Evolutionary conservation across 2,888 invertebrate genomes (phyloP), one percentile per base, ranked within the genome.

Genomic region (Bugulina stolonifera): DNA sequence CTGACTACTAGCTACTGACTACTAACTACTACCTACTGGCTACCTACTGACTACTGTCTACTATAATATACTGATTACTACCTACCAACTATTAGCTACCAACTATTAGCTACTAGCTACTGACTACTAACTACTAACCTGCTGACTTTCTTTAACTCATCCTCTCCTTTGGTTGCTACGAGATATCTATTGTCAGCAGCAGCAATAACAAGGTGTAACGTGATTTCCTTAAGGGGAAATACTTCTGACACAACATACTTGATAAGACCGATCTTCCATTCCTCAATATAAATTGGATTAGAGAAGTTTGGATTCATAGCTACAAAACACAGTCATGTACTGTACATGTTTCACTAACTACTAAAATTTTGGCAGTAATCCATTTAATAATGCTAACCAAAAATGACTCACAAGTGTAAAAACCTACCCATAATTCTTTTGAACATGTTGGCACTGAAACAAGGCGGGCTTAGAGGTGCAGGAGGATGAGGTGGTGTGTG

Each of bases 81-180:
- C 29, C 69, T 35, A 64, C 27, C 23, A 71, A 74, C 77, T 77
- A 76, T n/a, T n/a, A n/a, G n/a, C n/a, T n/a, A n/a, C n/a, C n/a
- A n/a, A n/a, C n/a, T n/a, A n/a, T n/a, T n/a, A n/a, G n/a, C n/a
- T n/a, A n/a, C n/a, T n/a, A n/a, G n/a, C n/a, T n/a, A n/a, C n/a
- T n/a, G n/a, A n/a, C n/a, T n/a, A n/a, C n/a, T n/a, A n/a, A n/a
- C n/a, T n/a, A n/a, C n/a, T n/a, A n/a, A 82, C 81, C 82, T 80
- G 52, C 77, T 78, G n/a, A 84, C 79, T 84, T 92, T 91, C 79
- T 92, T 93, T 10, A 95, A 84, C 77, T 93, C 92, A 75, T 90
- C 89, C 80, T 94, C 93, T 0, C 93, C 94, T 73, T 91, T 88
- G 81, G 93, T 93, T 72, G 93, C 93, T 64, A 95, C 92, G 84